Percentiles rank a stretch among this genome's conserved stretches.
phyloP scores from a whole-genome alignment of 2,113 vertebrate species.

The Oreochromis aureus region DNA sequence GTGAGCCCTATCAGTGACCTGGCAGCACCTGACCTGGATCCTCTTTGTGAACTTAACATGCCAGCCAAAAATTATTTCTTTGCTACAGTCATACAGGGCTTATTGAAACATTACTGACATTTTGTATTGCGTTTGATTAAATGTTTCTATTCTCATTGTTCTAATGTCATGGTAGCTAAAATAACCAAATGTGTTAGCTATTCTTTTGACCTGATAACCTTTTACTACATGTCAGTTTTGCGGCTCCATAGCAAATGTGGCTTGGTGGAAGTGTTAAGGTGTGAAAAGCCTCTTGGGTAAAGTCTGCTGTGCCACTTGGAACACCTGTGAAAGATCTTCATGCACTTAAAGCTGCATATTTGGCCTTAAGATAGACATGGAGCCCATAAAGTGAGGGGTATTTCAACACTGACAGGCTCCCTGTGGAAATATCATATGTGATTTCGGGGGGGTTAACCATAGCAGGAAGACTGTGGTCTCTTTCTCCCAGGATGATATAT shows the following conservation, averaged over 20 bases:
- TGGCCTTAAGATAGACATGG: not conserved
- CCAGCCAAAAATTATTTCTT: not conserved
- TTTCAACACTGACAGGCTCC: constrained; percentile 39
- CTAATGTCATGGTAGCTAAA: not conserved
- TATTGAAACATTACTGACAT: not conserved
- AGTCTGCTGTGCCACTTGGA: not conserved
- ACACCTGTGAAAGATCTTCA: constrained; percentile 48
- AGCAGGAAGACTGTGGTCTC: constrained; percentile 38
- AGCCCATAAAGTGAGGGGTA: not conserved
- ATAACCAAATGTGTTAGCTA: not conserved
- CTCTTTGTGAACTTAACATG: not conserved
- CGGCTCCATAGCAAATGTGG: not conserved
- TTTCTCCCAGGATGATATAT: constrained; percentile 41
- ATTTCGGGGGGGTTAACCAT: constrained; percentile 26
- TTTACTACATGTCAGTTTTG: not conserved
- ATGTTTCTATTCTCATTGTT: not conserved
- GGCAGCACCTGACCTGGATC: not conserved
- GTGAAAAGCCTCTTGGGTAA: constrained; percentile 4
- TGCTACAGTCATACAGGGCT: not conserved
- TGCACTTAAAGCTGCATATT: not conserved
- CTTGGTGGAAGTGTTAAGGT: not conserved
- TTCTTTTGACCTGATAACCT: not conserved
- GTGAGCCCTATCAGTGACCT: not conserved
- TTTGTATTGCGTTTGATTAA: not conserved
- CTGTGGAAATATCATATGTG: constrained; percentile 53